phyloP scores from a whole-genome alignment of 2,113 vertebrate genomes.

The Dipodomys spectabilis region DNA sequence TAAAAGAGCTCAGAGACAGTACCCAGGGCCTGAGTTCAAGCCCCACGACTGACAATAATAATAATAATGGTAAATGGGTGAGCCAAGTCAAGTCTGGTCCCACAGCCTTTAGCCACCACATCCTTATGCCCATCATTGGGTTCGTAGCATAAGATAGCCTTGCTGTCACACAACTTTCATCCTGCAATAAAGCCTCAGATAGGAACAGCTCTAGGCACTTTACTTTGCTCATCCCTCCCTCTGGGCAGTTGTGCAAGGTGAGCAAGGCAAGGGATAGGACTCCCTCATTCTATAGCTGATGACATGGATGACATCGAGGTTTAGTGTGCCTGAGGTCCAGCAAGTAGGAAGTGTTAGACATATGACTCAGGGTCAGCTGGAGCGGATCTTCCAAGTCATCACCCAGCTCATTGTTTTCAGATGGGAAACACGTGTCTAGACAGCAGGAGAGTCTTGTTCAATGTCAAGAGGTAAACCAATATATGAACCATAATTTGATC shows the following conservation, averaged over 20 bases:
- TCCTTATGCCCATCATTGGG: background rate
- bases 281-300: background rate
- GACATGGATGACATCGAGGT: background rate
- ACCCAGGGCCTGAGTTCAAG: no score
- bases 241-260: background rate
- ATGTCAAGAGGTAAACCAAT: background rate
- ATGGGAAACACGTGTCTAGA: background rate
- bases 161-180: background rate
- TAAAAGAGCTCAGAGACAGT: no score
- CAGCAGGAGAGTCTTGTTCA: background rate
- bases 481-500: background rate
- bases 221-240: background rate
- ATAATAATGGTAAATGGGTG: background rate
- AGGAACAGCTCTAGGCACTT: background rate
- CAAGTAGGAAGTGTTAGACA: background rate
- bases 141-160: no score
- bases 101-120: background rate
- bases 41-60: no score
- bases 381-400: background rate
- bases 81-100: background rate
- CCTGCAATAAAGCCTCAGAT: background rate
- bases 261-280: background rate
- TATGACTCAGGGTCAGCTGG: background rate
- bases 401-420: background rate
- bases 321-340: background rate